These are phyloP conservation scores for Drosophila azteca DNA, from an alignment of 1,140 invertebrate genomes.

Conservation along the genomic window DNA sequence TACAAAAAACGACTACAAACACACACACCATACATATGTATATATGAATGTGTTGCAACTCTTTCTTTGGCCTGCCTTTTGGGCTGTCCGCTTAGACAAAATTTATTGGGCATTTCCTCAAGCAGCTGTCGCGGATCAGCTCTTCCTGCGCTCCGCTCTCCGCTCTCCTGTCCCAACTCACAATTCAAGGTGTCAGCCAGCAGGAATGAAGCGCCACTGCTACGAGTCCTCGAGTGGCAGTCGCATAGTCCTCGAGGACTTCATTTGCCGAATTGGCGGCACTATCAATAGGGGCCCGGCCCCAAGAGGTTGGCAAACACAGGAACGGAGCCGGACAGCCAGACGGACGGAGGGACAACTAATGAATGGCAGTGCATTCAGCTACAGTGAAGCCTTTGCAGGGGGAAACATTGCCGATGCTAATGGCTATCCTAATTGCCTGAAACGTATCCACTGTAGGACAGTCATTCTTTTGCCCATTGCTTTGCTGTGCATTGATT, in stretches of 20 bases:
- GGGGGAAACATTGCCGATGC: no score
- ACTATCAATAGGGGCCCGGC: no score
- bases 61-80: no score
- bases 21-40: no score
- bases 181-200: no score
- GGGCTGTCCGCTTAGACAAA: no score
- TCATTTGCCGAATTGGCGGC: slow-evolving; percentile 27
- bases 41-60: no score
- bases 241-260: slow-evolving; percentile 12
- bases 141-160: no score
- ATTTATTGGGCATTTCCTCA: no score
- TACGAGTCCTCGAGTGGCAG: slow-evolving; percentile 1
- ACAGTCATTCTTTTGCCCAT: slow-evolving; percentile 9
- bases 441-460: neutral
- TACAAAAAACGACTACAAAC: neutral
- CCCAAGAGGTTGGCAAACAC: slow-evolving; percentile 41
- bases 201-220: neutral
- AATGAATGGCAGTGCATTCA: slow-evolving; percentile 43
- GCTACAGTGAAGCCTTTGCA: slow-evolving; percentile 10
- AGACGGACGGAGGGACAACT: slow-evolving; percentile 12
- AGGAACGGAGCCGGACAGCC: neutral
- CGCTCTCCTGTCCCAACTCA: no score
- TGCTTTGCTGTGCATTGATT: slow-evolving; percentile 25
- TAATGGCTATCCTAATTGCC: no score
- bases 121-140: no score